Conservation (phyloP, 2,888 invertebrate genomes). For the Latrodectus hesperus region DNA sequence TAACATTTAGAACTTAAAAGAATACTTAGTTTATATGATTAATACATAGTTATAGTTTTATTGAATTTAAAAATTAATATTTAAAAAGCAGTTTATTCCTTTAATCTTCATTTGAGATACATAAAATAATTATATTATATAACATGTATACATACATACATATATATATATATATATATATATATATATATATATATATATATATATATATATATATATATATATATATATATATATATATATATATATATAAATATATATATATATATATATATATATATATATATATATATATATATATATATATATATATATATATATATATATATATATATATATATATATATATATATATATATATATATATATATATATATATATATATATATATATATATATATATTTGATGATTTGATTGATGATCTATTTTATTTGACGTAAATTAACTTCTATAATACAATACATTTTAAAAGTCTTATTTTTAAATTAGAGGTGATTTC, state of each 20-base stretch:
- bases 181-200: background rate
- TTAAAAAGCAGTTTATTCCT: too few species aligned
- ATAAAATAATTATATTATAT: too few species aligned
- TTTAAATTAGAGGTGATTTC: too few species aligned
- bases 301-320: conserved; percentile 15
- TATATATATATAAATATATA: conserved; percentile 10
- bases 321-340: conserved; percentile 15
- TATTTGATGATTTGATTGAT: background rate
- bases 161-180: conserved; percentile 15
- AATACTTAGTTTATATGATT: too few species aligned
- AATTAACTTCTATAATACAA: too few species aligned
- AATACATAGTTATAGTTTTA: too few species aligned
- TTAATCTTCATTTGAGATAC: too few species aligned
- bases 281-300: conserved; percentile 1
- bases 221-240: conserved; percentile 17
- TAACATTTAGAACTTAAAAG: too few species aligned
- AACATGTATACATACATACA: conserved; percentile 5
- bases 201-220: conserved; percentile 10
- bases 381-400: conserved; percentile 15
- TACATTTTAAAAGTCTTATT: too few species aligned
- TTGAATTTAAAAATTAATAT: too few species aligned
- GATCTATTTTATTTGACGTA: too few species aligned
- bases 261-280: conserved; percentile 5
- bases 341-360: conserved; percentile 13
- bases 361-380: conserved; percentile 11